These are phyloP conservation scores for Saccostrea cuccullata DNA, from an alignment of 1,140 invertebrate genomes.

Conservation along the genomic window DNA sequence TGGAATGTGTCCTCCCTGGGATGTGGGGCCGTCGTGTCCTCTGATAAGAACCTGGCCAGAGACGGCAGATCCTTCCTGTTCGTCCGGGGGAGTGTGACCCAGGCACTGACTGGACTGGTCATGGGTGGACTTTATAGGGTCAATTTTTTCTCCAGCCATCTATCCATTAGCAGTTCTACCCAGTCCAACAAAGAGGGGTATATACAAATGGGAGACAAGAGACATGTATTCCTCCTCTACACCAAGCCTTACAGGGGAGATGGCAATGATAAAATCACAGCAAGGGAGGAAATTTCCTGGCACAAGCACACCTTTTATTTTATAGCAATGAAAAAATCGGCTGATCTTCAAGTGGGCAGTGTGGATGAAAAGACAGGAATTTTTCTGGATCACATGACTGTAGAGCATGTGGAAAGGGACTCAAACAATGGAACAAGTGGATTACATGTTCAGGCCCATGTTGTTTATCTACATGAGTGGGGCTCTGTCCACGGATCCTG, in stretches of 20 bases:
- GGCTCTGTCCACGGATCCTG: slow-evolving; percentile 63
- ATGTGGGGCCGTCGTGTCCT: slow-evolving; percentile 43
- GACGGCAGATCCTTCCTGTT: slow-evolving; percentile 48
- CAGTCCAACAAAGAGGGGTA: slow-evolving; percentile 57
- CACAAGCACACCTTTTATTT: slow-evolving; percentile 60
- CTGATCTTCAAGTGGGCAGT: slow-evolving; percentile 36
- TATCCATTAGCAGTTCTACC: slow-evolving; percentile 38
- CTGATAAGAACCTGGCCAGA: slow-evolving; percentile 39
- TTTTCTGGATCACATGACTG: slow-evolving; percentile 49
- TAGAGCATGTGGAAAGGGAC: slow-evolving; percentile 51
- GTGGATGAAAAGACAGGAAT: slow-evolving; percentile 44
- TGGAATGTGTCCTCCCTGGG: slow-evolving; percentile 33
- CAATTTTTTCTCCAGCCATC: slow-evolving; percentile 51
- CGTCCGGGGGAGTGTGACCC: slow-evolving; percentile 47
- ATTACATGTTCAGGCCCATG: slow-evolving; percentile 51
- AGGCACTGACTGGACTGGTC: slow-evolving; percentile 29
- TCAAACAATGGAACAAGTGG: slow-evolving; percentile 11
- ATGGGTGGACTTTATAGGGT: slow-evolving; percentile 48
- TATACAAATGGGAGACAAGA: slow-evolving; percentile 43
- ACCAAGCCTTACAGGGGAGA: slow-evolving; percentile 52
- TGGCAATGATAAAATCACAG: slow-evolving; percentile 1
- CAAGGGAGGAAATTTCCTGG: slow-evolving; percentile 53
- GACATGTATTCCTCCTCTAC: slow-evolving; percentile 58
- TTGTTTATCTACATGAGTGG: slow-evolving; percentile 64
- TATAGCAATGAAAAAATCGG: slow-evolving; percentile 20